Evolutionary conservation across 2,113 vertebrate genomes (phyloP).

Genomic region (Xiphophorus couchianus): DNA sequence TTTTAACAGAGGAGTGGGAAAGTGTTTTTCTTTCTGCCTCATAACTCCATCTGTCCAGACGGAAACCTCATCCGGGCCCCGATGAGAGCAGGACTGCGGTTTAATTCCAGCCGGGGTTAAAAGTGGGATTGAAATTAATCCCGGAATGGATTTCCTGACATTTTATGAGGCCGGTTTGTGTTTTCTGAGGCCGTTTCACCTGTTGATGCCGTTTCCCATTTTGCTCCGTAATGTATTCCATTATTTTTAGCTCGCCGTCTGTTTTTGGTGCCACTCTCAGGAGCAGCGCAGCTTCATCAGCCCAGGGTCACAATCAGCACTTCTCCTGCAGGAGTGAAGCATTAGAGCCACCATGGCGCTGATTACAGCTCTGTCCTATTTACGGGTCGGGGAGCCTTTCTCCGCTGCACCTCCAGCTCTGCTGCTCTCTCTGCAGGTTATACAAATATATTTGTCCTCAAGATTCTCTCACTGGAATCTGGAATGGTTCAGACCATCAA

Average conservation of each 20-base stretch:
- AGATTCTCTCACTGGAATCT: background rate
- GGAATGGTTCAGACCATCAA: background rate
- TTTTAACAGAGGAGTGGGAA: background rate
- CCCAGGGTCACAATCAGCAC: conserved; percentile 64
- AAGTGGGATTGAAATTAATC: background rate
- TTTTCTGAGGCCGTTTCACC: conserved; percentile 49
- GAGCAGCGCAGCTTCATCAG: conserved; percentile 38
- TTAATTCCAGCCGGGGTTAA: background rate
- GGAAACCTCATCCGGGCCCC: conserved; percentile 7
- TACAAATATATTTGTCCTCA: background rate
- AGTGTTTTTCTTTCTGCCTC: background rate
- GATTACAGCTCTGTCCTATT: conserved; percentile 54
- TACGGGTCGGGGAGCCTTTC: conserved; percentile 22
- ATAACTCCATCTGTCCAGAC: conserved; percentile 17
- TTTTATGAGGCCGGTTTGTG: conserved; percentile 25
- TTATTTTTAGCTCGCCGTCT: conserved; percentile 37
- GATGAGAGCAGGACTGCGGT: background rate
- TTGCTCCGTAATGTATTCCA: conserved; percentile 29
- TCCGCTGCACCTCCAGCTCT: background rate
- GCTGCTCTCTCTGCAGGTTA: background rate
- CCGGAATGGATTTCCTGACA: conserved; percentile 41
- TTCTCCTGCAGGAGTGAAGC: conserved; percentile 36
- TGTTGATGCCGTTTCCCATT: conserved; percentile 47
- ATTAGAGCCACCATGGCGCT: conserved; percentile 44
- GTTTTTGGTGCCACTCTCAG: conserved; percentile 26